These are phyloP conservation scores for Elephantulus edwardii DNA, from an alignment of 2,113 vertebrate species.

Conservation along the genomic window DNA sequence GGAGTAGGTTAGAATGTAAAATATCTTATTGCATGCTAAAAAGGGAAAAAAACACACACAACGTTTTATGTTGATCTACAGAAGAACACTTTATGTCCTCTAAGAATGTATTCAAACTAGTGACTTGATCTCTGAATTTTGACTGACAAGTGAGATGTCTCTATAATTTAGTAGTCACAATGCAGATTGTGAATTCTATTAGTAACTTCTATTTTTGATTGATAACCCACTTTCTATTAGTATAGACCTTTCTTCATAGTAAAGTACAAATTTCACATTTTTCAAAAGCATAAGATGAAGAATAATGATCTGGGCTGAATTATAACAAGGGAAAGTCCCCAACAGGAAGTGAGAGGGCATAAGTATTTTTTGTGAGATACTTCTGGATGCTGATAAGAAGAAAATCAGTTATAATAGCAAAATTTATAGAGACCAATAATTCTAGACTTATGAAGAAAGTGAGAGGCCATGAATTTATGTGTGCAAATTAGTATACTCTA, in stretches of 20 bases:
- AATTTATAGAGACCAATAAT: neutral
- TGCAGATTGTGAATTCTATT: neutral
- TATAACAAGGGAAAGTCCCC: neutral
- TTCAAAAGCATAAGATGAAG: neutral
- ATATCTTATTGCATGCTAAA: neutral
- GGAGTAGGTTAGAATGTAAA: neutral
- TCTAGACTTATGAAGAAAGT: neutral
- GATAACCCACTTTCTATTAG: neutral
- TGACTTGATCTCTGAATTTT: neutral
- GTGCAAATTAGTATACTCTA: neutral
- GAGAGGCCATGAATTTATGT: neutral
- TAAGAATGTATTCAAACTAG: neutral
- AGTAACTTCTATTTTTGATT: neutral
- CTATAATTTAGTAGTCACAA: neutral
- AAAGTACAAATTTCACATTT: conserved; percentile 4
- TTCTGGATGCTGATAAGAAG: neutral
- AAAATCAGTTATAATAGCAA: neutral
- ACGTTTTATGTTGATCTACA: neutral
- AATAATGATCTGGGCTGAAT: neutral
- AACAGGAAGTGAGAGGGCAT: neutral
- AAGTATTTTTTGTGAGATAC: neutral
- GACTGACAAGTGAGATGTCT: neutral
- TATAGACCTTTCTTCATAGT: neutral
- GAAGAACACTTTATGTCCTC: neutral
- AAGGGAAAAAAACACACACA: too few species aligned